phyloP scores from a whole-genome alignment of 2,113 vertebrate genomes.

The Apteryx owenii region DNA sequence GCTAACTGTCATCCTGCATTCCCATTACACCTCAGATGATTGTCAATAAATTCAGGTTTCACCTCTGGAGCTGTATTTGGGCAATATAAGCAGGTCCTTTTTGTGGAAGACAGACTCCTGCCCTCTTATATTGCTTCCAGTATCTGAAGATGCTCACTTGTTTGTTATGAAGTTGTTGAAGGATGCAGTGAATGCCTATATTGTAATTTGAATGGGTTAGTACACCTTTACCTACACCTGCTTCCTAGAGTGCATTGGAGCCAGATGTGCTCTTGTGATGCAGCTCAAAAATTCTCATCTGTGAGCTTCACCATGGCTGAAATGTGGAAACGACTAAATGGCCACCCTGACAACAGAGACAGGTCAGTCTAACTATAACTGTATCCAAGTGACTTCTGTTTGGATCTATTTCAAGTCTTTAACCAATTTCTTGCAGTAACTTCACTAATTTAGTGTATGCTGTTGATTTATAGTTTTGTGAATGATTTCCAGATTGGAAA shows the following conservation, averaged over 20 bases:
- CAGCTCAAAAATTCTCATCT: no score
- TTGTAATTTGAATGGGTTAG: background rate
- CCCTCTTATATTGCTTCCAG: background rate
- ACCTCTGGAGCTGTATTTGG: background rate
- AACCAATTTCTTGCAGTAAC: background rate
- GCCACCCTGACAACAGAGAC: background rate
- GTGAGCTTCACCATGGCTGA: no score
- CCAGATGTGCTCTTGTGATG: no score
- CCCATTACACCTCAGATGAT: background rate
- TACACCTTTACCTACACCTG: background rate
- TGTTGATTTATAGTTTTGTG: background rate
- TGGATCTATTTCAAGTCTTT: background rate
- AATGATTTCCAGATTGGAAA: background rate
- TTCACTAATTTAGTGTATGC: background rate
- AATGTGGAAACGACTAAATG: no score
- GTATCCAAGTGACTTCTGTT: background rate
- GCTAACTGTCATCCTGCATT: rapidly evolving
- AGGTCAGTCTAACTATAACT: background rate
- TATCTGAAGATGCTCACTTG: background rate
- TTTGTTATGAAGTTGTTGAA: background rate
- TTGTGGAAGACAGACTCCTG: background rate
- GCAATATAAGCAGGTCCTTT: no score
- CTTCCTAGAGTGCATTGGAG: no score
- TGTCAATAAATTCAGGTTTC: background rate
- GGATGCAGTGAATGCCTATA: background rate